Percentiles rank a stretch among this genome's conserved stretches.
Conservation (phyloP, 2,888 invertebrate genomes). For the Pomacea canaliculata region DNA sequence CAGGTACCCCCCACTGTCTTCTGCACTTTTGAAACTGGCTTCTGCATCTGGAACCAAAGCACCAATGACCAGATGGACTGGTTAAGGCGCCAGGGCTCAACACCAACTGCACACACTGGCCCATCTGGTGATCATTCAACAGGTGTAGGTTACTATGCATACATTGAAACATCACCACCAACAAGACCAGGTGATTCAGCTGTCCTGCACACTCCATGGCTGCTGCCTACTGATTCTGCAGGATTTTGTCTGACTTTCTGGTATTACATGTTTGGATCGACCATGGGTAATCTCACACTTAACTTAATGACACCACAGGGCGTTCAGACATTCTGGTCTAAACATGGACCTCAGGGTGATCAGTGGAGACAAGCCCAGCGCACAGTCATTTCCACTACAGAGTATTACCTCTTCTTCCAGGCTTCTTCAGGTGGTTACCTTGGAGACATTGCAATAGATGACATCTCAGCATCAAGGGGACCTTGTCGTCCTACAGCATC, state of each 20-base stretch:
- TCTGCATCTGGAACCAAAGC: conserved; percentile 58
- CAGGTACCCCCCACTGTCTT: conserved; percentile 44
- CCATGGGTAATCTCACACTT: conserved; percentile 53
- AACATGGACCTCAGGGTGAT: conserved; percentile 50
- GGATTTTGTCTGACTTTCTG: conserved; percentile 64
- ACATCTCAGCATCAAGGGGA: conserved; percentile 57
- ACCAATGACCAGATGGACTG: conserved; percentile 61
- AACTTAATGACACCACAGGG: conserved; percentile 52
- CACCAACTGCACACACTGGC: conserved; percentile 55
- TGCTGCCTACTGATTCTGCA: conserved; percentile 49
- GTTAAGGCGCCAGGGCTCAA: conserved; percentile 49
- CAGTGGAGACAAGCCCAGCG: conserved; percentile 41
- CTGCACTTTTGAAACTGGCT: conserved; percentile 59
- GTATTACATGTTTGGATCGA: conserved; percentile 65
- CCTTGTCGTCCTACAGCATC: conserved; percentile 53
- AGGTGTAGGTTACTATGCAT: conserved; percentile 49
- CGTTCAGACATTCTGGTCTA: conserved; percentile 52
- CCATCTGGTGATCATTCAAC: conserved; percentile 56
- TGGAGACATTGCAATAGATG: conserved; percentile 68
- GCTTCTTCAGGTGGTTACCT: conserved; percentile 40
- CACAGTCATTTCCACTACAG: conserved; percentile 14
- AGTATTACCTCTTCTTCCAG: conserved; percentile 17
- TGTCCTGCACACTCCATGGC: conserved; percentile 54
- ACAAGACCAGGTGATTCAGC: conserved; percentile 71
- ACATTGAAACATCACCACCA: conserved; percentile 59